Base-by-base conservation (phyloP, 2,888 invertebrate genomes). In the Nemotelus pantherinus region DNA sequence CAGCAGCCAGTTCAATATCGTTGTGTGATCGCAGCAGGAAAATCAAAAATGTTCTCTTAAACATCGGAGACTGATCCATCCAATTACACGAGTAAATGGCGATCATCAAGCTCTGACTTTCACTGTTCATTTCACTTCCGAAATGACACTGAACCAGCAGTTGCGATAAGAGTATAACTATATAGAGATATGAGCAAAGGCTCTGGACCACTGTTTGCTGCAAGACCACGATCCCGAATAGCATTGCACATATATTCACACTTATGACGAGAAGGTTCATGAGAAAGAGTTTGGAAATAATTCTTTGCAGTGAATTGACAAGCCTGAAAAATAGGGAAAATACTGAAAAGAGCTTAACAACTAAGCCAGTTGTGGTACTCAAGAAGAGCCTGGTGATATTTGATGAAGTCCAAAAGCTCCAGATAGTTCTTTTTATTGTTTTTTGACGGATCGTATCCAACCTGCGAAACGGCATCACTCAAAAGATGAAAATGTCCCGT, bases 1-100 rank as follows among this genome's bases (percentile, higher is more conserved):
- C 65, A 10, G 39, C 7, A n/a, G 44, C 44, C 0, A 65, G 65
- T 5, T 47, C 25, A 45, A 65, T 47, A 39, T 41, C 65, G 3
- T 41, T 80, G 71, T 82, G 83, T 0, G 83, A 81, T 68, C 83
- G 81, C 70, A 82, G 82, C 82, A 83, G 82, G 47, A 83, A 82
- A 71, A 83, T 82, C 1, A 83, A 82, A 9, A 83, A 58, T 4
- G 80, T 81, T 75, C 80, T 81, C 0, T 82, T 81, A 75, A 83
- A 83, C 63, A 76, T 75, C 1, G 53, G 64, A 70, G 80, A 70
- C 76, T 83, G 82, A 10, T 82, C 81, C 67, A 82, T 79, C 83
- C 83, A 83, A 50, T 82, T 82, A 65, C 82, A 82, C 1, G 79
- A 80, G 75, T 82, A 83, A 78, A 83, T 79, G 4, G 82, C 82